Percentiles rank a stretch among this genome's conserved stretches.
phyloP scores from a whole-genome alignment of 2,113 vertebrate species.

The Theristicus caerulescens region DNA sequence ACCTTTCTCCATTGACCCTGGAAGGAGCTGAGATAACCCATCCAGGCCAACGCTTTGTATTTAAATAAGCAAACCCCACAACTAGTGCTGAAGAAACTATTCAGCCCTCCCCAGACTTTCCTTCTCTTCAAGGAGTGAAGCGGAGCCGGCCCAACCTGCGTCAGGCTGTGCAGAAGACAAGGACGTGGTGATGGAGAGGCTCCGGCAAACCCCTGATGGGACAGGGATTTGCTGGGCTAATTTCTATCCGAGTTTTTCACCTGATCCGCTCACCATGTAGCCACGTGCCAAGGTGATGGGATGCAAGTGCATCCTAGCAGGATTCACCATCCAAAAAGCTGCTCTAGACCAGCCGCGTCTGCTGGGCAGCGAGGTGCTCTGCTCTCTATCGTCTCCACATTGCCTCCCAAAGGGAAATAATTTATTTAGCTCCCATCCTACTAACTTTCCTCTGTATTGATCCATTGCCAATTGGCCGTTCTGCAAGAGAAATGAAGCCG shows the following conservation, averaged over 20 bases:
- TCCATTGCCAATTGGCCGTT: background rate
- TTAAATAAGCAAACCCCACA: background rate
- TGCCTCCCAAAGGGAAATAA: background rate
- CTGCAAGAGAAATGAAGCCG: background rate
- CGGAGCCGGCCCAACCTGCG: rapidly evolving
- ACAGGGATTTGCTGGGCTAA: background rate
- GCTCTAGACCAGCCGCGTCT: background rate
- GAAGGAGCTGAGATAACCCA: background rate
- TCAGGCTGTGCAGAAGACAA: background rate
- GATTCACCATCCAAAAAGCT: background rate
- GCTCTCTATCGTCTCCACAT: background rate
- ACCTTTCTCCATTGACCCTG: background rate
- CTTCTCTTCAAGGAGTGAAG: background rate
- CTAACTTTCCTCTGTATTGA: background rate
- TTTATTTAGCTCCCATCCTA: background rate
- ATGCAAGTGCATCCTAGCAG: background rate
- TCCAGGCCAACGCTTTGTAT: background rate
- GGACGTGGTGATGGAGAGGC: rapidly evolving
- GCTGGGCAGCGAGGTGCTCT: background rate
- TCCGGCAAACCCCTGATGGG: background rate
- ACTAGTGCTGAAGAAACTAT: background rate
- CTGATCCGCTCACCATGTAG: rapidly evolving
- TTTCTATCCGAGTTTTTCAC: background rate
- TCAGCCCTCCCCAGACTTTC: no score
- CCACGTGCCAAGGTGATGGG: rapidly evolving